Evolutionary conservation across 2,888 invertebrate species (phyloP).

Genomic region (Melieria picta): DNA sequence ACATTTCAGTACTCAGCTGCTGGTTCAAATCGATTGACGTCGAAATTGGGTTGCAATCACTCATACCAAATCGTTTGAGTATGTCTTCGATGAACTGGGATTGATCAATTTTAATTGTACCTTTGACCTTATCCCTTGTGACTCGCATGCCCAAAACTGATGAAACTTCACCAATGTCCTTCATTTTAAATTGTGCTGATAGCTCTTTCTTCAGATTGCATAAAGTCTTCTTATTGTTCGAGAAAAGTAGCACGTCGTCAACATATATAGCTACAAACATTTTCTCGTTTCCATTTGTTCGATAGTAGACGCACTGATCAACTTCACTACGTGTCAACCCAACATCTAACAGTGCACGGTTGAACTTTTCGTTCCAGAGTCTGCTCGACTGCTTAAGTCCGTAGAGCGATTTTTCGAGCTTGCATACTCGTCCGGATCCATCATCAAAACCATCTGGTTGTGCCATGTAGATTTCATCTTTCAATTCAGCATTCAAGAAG

Average conservation of each 20-base stretch:
- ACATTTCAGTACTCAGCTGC: conserved; percentile 36
- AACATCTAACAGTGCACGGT: neutral
- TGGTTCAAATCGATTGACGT: conserved; percentile 31
- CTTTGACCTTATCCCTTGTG: conserved; percentile 17
- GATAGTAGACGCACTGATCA: conserved; percentile 19
- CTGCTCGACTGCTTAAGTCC: conserved; percentile 38
- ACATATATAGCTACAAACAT: conserved; percentile 38
- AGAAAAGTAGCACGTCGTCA: conserved; percentile 39
- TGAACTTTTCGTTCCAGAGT: conserved; percentile 17
- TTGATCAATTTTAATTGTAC: conserved; percentile 38
- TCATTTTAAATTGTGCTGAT: conserved; percentile 24
- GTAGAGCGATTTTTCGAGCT: conserved; percentile 23
- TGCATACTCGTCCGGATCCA: conserved; percentile 2
- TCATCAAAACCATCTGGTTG: conserved; percentile 11
- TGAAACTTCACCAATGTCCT: conserved; percentile 20
- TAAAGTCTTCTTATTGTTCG: conserved; percentile 14
- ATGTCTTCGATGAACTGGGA: conserved; percentile 35
- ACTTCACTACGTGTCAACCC: conserved; percentile 1
- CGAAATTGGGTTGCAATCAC: conserved; percentile 28
- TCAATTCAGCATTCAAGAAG: conserved; percentile 20
- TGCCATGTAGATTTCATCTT: conserved; percentile 12
- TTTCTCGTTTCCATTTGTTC: neutral
- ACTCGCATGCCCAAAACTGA: conserved; percentile 26
- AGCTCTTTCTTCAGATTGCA: conserved; percentile 14
- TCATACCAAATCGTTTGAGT: conserved; percentile 31